phyloP scores from a whole-genome alignment of 2,113 vertebrate species.

The Clarias macrocephalus region DNA sequence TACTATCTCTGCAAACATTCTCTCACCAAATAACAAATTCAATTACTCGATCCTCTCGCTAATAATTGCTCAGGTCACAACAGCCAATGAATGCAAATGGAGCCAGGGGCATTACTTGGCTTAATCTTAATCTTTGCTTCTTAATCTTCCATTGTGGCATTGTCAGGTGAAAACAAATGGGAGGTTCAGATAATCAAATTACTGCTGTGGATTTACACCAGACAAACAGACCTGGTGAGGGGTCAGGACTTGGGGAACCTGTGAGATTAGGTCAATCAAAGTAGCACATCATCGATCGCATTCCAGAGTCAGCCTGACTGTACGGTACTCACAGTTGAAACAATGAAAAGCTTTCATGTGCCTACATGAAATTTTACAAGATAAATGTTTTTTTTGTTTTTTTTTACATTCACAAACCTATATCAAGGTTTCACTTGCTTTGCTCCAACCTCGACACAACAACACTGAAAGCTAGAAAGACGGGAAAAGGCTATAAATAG shows the following conservation, averaged over 20 bases:
- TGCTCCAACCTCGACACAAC: background rate
- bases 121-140: conserved; percentile 28
- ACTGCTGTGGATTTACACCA: conserved; percentile 38
- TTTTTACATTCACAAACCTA: background rate
- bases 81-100: conserved; percentile 34
- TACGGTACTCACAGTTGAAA: background rate
- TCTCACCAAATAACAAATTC: conserved; percentile 21
- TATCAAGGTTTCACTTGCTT: background rate
- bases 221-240: conserved; percentile 1
- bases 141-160: conserved; percentile 45
- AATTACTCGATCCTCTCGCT: conserved; percentile 39
- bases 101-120: conserved; percentile 4
- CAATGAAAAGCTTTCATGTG: background rate
- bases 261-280: conserved; percentile 36
- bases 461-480: background rate
- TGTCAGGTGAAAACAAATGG: conserved; percentile 51
- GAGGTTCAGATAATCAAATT: conserved; percentile 62
- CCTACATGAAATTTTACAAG: too few species aligned
- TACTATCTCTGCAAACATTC: conserved; percentile 2
- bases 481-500: conserved; percentile 13
- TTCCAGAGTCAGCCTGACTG: conserved; percentile 11
- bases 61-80: conserved; percentile 42
- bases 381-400: too few species aligned
- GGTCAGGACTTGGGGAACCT: background rate
- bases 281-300: conserved; percentile 3